Evolutionary conservation across 1,140 invertebrate genomes (phyloP).

Genomic region (Neomicropteryx cornuta): DNA sequence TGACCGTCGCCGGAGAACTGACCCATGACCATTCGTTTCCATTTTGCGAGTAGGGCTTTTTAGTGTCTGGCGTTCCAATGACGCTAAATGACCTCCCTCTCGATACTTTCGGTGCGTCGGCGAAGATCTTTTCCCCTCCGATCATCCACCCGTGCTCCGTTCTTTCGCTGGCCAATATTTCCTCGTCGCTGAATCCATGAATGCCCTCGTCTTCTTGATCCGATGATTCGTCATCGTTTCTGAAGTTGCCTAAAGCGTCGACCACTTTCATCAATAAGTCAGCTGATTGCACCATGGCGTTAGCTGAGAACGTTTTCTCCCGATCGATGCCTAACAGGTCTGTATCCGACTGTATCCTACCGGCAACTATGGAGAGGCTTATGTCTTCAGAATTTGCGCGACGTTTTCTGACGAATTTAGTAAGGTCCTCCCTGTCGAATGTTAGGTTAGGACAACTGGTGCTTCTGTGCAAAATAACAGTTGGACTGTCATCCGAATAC

Average conservation of each 20-base stretch:
- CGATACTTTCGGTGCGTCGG: constrained; percentile 25
- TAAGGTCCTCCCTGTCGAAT: constrained; percentile 38
- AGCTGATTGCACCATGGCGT: constrained; percentile 54
- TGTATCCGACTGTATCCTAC: constrained; percentile 60
- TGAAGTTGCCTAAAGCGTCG: constrained; percentile 56
- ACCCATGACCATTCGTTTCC: constrained; percentile 56
- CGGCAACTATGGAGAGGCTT: constrained; percentile 33
- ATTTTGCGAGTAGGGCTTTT: constrained; percentile 26
- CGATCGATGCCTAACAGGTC: constrained; percentile 66
- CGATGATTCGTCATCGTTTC: constrained; percentile 31
- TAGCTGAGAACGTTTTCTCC: constrained; percentile 57
- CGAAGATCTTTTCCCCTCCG: constrained; percentile 34
- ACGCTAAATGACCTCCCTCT: constrained; percentile 41
- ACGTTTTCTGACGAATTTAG: constrained; percentile 40
- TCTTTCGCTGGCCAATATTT: constrained; percentile 56
- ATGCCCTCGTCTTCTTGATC: constrained; percentile 30
- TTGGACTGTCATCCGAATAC: constrained; percentile 35
- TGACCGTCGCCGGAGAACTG: constrained; percentile 46
- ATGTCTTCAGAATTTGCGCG: constrained; percentile 51
- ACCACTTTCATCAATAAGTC: constrained; percentile 63
- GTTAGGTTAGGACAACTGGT: constrained; percentile 49
- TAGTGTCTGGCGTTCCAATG: constrained; percentile 31
- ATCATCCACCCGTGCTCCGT: constrained; percentile 42
- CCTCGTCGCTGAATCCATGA: constrained; percentile 53
- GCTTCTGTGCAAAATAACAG: constrained; percentile 29